A percentile compares a stretch with the other conserved stretches of the same genome.
phyloP scores from a whole-genome alignment of 2,888 invertebrate species.

The Lysandra bellargus region DNA sequence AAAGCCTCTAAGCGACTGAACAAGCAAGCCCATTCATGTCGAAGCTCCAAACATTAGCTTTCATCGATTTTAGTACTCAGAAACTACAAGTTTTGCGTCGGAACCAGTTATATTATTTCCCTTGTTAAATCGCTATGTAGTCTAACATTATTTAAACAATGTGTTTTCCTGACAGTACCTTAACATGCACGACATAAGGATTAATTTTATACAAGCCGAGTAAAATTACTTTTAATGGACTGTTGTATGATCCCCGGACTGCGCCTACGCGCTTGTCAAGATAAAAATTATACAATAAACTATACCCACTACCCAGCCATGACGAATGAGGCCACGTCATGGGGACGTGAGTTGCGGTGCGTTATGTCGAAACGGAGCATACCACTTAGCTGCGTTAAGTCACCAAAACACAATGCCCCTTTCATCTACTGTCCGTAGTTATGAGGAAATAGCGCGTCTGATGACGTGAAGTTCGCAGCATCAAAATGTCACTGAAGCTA shows the following conservation, averaged over 20 bases:
- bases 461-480: too few species aligned
- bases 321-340: not conserved
- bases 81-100: not conserved
- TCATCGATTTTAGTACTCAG: not conserved
- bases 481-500: too few species aligned
- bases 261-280: constrained; percentile 1
- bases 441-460: too few species aligned
- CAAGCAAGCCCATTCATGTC: not conserved
- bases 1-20: too few species aligned
- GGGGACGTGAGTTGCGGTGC: not conserved
- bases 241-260: not conserved
- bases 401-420: too few species aligned
- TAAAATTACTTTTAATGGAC: not conserved
- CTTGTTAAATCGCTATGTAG: not conserved
- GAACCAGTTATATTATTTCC: not conserved
- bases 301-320: not conserved
- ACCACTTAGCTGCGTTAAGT: too few species aligned
- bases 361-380: too few species aligned
- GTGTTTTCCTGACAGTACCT: not conserved
- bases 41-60: not conserved
- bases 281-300: constrained; percentile 4
- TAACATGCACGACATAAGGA: not conserved
- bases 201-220: not conserved
- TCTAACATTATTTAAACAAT: not conserved
- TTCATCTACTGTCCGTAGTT: too few species aligned